Base-by-base conservation (phyloP, 2,888 invertebrate species). In the Agapetus fuscipes region DNA sequence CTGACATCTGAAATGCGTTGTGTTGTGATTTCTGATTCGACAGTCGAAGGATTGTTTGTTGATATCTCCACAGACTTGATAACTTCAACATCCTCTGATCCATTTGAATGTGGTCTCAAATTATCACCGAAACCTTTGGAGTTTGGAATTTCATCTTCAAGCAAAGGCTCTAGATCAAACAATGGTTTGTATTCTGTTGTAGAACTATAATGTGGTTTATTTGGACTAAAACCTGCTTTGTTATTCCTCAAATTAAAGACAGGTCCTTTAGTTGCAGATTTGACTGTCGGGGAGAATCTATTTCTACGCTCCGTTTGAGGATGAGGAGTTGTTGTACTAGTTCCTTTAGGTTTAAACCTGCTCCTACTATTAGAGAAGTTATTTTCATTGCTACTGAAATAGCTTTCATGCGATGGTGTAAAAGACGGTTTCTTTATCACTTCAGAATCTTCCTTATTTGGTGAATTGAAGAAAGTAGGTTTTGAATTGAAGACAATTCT, bases 91-190 rank as follows among this genome's bases (percentile, higher is more conserved):
- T 72, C 72, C 51, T 61, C 66, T 24, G 70, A 70, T 6, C 56
- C 63, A 14, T 48, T 46, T 47, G 48, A 42, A 3, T 64, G 56
- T 49, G 65, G 66, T 53, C 66, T 69, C 63, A 68, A 64, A 25
- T 68, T 51, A 50, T 70, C 68, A 48, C 66, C 64, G 45, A 67
- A 70, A 17, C 66, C 61, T 49, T 60, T 62, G 30, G 65, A 54
- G 44, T 71, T 69, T 50, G 71, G 68, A 38, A 72, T 70, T 30
- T 73, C 71, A 51, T 74, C 76, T 58, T 75, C 74, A 17, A 75
- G 61, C 39, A 75, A 56, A 6, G 74, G 71, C 52, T 74, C 74
- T 49, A 75, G 59, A 52, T 74, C 72, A 49, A 72, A 55, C 29
- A 70, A 54, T n/a, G 63, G 60, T 52, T 67, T 70, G 45, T 64